Percentiles rank a stretch among this genome's conserved stretches.
phyloP scores from a whole-genome alignment of 2,888 invertebrate genomes.

The Drosophila barbarae region DNA sequence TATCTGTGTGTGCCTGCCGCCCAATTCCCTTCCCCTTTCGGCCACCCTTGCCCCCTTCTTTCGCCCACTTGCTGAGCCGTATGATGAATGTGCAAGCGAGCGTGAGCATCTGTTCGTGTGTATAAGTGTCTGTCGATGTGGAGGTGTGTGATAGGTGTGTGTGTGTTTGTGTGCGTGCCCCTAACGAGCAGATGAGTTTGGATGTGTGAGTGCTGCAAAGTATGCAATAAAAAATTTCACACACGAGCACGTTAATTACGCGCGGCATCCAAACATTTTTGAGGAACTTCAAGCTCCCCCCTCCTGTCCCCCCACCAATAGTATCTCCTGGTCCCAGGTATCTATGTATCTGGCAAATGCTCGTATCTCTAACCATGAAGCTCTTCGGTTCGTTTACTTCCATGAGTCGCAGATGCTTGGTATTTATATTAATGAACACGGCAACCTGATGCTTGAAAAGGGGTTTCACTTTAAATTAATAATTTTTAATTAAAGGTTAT shows the following conservation, averaged over 20 bases:
- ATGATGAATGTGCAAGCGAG: constrained; percentile 73
- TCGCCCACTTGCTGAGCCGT: constrained; percentile 65
- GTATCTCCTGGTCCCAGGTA: constrained; percentile 1
- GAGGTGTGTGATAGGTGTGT: constrained; percentile 11
- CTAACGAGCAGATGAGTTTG: constrained; percentile 62
- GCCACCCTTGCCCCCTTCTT: constrained; percentile 12
- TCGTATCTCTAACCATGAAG: neutral
- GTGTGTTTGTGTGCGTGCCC: constrained; percentile 8
- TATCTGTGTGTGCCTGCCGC: constrained; percentile 14
- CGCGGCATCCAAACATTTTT: constrained; percentile 33
- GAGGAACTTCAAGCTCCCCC: constrained; percentile 8
- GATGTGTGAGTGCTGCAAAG: constrained; percentile 48
- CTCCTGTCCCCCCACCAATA: neutral
- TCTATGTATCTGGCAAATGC: constrained; percentile 9
- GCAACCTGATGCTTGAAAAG: neutral
- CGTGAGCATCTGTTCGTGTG: constrained; percentile 61
- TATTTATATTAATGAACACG: neutral
- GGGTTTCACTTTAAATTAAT: neutral
- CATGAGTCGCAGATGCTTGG: constrained; percentile 1
- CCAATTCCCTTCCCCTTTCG: constrained; percentile 2
- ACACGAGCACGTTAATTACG: constrained; percentile 69
- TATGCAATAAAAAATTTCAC: constrained; percentile 73
- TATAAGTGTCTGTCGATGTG: constrained; percentile 42
- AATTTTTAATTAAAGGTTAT: constrained; percentile 5
- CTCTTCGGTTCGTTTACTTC: constrained; percentile 5